These are phyloP conservation scores for Hydropotes inermis DNA, from an alignment of 2,113 vertebrate genomes.

Conservation along the genomic window DNA sequence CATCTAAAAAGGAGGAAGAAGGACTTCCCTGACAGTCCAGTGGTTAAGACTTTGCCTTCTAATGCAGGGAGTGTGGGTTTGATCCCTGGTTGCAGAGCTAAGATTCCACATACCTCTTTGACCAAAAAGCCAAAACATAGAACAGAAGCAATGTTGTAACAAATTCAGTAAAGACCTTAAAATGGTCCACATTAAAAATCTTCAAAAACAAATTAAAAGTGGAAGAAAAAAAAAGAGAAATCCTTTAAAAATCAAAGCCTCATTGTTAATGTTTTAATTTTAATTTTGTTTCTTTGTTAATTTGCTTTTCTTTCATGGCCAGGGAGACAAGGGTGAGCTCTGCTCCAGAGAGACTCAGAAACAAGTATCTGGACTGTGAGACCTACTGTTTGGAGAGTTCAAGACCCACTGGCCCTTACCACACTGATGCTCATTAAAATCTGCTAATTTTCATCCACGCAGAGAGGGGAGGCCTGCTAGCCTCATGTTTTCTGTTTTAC, in stretches of 20 bases:
- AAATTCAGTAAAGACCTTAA: neutral
- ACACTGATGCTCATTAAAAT: neutral
- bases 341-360: rapidly evolving
- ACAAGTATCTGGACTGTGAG: neutral
- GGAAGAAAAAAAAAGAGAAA: neutral
- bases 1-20: neutral
- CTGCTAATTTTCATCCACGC: neutral
- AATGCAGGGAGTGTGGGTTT: neutral
- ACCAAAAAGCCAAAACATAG: neutral
- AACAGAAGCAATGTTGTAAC: neutral
- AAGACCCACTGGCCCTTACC: neutral
- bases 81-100: neutral
- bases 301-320: neutral
- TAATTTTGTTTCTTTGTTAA: neutral
- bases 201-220: neutral
- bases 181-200: neutral
- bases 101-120: neutral
- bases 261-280: rapidly evolving
- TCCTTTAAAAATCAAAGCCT: neutral
- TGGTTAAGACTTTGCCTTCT: neutral
- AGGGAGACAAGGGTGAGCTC: neutral
- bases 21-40: neutral
- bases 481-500: slow-evolving; percentile 10
- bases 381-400: neutral
- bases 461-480: neutral